Percentiles rank a stretch among this genome's conserved stretches.
phyloP scores from a whole-genome alignment of 2,113 vertebrate genomes.

The Puma concolor region DNA sequence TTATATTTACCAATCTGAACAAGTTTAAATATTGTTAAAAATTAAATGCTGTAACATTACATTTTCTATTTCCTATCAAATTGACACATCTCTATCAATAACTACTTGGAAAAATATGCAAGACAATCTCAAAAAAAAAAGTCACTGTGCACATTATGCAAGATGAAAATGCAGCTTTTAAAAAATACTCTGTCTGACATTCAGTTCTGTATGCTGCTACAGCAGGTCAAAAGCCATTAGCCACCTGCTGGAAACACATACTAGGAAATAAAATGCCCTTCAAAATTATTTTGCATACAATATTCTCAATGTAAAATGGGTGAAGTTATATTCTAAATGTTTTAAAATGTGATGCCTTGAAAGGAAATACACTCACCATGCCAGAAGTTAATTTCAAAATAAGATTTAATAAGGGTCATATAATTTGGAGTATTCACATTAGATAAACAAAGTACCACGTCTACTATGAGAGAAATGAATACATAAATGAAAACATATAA shows the following conservation, averaged over 20 bases:
- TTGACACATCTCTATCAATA: not conserved
- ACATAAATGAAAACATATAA: not conserved
- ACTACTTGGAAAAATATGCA: constrained; percentile 11
- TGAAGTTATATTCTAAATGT: not conserved
- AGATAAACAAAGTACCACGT: not conserved
- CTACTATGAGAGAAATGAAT: not conserved
- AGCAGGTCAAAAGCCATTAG: constrained; percentile 70
- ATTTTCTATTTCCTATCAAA: constrained; percentile 29
- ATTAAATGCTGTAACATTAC: not conserved
- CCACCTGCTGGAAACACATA: constrained; percentile 66
- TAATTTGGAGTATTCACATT: not conserved
- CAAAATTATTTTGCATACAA: constrained; percentile 42
- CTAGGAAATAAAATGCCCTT: constrained; percentile 59
- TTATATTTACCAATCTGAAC: constrained; percentile 27
- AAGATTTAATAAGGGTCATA: constrained; percentile 33
- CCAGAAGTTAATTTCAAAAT: constrained; percentile 21
- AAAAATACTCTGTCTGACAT: constrained; percentile 53
- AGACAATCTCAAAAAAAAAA: constrained; percentile 47
- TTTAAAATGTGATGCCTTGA: constrained; percentile 9
- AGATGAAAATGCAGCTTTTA: constrained; percentile 58
- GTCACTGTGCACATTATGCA: not conserved
- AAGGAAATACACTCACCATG: constrained; percentile 8
- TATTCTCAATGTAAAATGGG: constrained; percentile 40
- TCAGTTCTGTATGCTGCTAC: constrained; percentile 6
- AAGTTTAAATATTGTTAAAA: constrained; percentile 42